These are phyloP conservation scores for Trachymyrmex septentrionalis DNA, from an alignment of 1,140 invertebrate species.

Conservation along the genomic window DNA sequence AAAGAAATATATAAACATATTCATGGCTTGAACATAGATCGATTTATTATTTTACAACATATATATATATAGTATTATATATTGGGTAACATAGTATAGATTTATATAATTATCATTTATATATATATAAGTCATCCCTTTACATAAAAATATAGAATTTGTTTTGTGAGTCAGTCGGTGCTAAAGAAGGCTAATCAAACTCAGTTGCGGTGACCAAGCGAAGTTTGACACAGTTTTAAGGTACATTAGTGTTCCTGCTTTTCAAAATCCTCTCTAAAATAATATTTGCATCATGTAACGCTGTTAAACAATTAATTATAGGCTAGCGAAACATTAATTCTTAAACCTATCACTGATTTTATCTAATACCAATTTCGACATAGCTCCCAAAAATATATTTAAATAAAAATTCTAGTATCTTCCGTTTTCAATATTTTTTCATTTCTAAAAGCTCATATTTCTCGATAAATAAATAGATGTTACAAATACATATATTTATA, in stretches of 20 bases:
- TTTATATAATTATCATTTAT: constrained; percentile 81
- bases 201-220: constrained; percentile 69
- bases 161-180: constrained; percentile 81
- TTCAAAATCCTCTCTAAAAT: constrained; percentile 18
- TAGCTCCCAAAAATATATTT: constrained; percentile 8
- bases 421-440: too few species aligned
- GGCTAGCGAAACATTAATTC: constrained; percentile 45
- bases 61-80: constrained; percentile 85
- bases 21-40: constrained; percentile 83
- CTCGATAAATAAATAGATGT: background rate
- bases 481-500: constrained; percentile 3
- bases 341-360: constrained; percentile 18
- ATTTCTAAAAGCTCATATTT: constrained; percentile 9
- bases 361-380: constrained; percentile 9
- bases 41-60: constrained; percentile 86
- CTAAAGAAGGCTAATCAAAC: constrained; percentile 80
- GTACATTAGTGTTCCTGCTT: constrained; percentile 49
- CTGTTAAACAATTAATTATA: constrained; percentile 39
- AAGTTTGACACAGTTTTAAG: constrained; percentile 67
- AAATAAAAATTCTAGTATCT: background rate
- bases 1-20: constrained; percentile 10
- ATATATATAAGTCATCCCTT: constrained; percentile 80
- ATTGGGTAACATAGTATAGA: constrained; percentile 83
- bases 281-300: constrained; percentile 5
- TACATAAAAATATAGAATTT: constrained; percentile 86